Conservation (phyloP, 1,140 invertebrate genomes). For the Phenacoccus solenopsis region DNA sequence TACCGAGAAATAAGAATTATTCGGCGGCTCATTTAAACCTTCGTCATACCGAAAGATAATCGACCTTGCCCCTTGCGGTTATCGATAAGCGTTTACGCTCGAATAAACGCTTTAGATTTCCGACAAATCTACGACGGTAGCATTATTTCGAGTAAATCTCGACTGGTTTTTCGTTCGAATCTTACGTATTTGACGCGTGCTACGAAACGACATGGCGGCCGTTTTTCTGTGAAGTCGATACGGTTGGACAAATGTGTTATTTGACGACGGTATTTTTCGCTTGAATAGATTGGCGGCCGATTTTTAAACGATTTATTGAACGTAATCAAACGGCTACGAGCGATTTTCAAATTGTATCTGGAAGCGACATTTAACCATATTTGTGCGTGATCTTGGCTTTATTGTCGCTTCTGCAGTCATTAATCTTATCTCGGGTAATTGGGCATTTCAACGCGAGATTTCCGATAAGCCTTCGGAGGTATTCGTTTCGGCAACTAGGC, state of each 20-base stretch:
- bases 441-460: neutral
- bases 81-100: neutral
- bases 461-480: neutral
- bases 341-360: neutral
- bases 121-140: neutral
- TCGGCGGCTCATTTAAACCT: too few relatives aligned
- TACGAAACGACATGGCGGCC: neutral
- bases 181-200: constrained; percentile 1
- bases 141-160: neutral
- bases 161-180: neutral
- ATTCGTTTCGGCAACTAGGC: neutral
- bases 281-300: neutral
- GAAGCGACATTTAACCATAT: neutral
- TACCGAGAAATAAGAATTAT: too few relatives aligned
- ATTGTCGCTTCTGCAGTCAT: neutral
- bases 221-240: neutral
- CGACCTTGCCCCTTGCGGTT: neutral
- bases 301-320: neutral
- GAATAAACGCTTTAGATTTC: neutral
- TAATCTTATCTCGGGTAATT: neutral
- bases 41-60: neutral
- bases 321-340: neutral
- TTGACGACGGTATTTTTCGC: neutral
- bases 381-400: neutral
- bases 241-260: neutral